Evolutionary conservation across 1,140 invertebrate species (phyloP).

Genomic region (Camponotus vicinus): DNA sequence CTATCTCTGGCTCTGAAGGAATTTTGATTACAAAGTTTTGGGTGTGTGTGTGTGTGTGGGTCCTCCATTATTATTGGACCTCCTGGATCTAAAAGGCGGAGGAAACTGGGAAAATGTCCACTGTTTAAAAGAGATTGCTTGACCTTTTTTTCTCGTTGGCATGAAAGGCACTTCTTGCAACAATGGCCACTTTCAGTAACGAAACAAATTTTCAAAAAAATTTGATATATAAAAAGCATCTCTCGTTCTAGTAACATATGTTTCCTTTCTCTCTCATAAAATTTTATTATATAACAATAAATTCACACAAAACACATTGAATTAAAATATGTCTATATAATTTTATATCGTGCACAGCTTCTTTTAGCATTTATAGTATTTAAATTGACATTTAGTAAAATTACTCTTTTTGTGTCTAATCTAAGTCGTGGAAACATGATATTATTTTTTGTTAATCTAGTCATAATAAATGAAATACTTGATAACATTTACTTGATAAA

Average conservation of each 20-base stretch:
- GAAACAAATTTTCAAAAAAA: too few species aligned
- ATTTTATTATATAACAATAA: slow-evolving; percentile 15
- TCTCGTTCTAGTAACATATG: neutral
- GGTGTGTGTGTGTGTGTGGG: too few species aligned
- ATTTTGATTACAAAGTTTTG: neutral
- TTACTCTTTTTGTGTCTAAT: neutral
- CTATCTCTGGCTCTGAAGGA: neutral
- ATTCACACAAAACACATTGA: neutral
- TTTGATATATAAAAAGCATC: neutral
- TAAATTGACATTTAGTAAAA: neutral
- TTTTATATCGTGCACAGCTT: neutral
- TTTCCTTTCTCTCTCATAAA: neutral
- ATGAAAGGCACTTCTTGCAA: too few species aligned
- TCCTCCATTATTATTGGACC: neutral
- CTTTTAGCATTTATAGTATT: neutral
- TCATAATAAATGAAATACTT: neutral
- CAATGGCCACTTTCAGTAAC: too few species aligned
- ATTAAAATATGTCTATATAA: neutral
- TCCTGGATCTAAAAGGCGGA: neutral
- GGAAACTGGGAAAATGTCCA: too few species aligned
- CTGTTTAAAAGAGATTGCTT: too few species aligned
- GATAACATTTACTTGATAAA: neutral
- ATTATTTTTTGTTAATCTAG: neutral
- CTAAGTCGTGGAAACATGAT: neutral
- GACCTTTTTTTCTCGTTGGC: too few species aligned